These are phyloP conservation scores for Drosophila demipolita DNA, from an alignment of 2,888 invertebrate species.

Conservation along the genomic window DNA sequence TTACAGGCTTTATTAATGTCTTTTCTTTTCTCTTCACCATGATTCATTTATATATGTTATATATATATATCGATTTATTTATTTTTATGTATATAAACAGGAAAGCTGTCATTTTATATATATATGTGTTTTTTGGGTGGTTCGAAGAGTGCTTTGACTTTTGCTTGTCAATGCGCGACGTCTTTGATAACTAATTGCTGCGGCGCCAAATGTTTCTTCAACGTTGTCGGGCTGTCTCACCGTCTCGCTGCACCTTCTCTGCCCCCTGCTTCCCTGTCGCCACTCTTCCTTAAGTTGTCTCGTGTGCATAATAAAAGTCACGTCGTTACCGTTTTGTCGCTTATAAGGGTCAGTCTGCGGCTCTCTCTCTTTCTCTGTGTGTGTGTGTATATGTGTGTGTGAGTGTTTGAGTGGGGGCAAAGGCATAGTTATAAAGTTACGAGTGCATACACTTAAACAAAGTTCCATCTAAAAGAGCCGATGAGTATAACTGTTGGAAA, in stretches of 20 bases:
- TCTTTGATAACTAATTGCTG: constrained; percentile 79
- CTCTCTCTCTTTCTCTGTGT: constrained; percentile 4
- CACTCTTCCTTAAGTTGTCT: constrained; percentile 23
- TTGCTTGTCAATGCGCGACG: constrained; percentile 79
- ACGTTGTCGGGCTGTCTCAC: constrained; percentile 20
- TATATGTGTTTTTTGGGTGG: constrained; percentile 61
- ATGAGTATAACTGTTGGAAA: background rate
- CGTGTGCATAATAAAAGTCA: constrained; percentile 74
- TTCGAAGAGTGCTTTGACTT: constrained; percentile 78
- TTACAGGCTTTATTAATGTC: constrained; percentile 4
- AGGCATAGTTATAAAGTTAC: constrained; percentile 41
- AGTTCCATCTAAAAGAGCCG: background rate
- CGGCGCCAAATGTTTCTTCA: constrained; percentile 74
- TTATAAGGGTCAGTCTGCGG: constrained; percentile 56
- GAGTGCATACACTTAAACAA: constrained; percentile 14
- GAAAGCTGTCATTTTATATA: constrained; percentile 25
- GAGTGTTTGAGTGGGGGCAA: constrained; percentile 18
- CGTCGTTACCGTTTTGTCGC: constrained; percentile 73
- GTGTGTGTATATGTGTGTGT: constrained; percentile 1
- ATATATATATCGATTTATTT: constrained; percentile 11
- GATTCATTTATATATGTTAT: constrained; percentile 51
- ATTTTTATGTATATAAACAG: constrained; percentile 32
- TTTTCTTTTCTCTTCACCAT: constrained; percentile 22
- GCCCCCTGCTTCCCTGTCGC: background rate
- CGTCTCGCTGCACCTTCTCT: constrained; percentile 26